These are phyloP conservation scores for Apamea epomidion DNA, from an alignment of 2,888 invertebrate species.

Conservation along the genomic window DNA sequence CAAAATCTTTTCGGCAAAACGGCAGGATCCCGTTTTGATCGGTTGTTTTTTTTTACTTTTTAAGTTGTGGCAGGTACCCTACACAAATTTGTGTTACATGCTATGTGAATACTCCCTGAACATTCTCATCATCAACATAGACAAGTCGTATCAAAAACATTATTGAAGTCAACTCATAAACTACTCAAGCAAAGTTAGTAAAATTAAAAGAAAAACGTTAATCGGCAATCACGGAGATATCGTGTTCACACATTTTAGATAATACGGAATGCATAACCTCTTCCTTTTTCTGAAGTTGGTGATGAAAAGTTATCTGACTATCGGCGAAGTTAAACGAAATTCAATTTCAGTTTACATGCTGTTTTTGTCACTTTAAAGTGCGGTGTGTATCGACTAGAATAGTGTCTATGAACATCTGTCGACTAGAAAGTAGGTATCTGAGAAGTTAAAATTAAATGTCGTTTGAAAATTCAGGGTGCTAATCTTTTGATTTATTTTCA, in stretches of 20 bases:
- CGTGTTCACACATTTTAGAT: not conserved
- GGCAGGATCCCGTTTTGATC: too few relatives aligned
- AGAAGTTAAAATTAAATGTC: not conserved
- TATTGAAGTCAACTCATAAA: not conserved
- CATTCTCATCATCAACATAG: not conserved
- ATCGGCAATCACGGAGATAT: not conserved
- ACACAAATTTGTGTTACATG: not conserved
- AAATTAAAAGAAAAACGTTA: not conserved
- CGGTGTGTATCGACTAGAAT: not conserved
- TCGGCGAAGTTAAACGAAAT: not conserved
- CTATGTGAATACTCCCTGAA: not conserved
- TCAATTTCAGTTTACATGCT: not conserved
- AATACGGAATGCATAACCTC: not conserved
- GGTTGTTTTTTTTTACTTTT: not conserved
- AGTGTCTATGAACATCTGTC: not conserved
- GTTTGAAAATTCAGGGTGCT: not conserved
- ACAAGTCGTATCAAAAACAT: not conserved
- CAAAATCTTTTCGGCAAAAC: too few relatives aligned
- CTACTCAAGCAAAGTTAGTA: not conserved
- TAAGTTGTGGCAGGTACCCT: not conserved
- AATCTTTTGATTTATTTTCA: constrained; percentile 7
- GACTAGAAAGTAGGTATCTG: not conserved
- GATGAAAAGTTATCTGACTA: not conserved
- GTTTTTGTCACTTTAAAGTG: not conserved
- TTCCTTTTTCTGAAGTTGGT: not conserved